Percentiles rank a stretch among this genome's conserved stretches.
Conservation (phyloP, 1,140 invertebrate species). For the Ditylenchus dipsaci region DNA sequence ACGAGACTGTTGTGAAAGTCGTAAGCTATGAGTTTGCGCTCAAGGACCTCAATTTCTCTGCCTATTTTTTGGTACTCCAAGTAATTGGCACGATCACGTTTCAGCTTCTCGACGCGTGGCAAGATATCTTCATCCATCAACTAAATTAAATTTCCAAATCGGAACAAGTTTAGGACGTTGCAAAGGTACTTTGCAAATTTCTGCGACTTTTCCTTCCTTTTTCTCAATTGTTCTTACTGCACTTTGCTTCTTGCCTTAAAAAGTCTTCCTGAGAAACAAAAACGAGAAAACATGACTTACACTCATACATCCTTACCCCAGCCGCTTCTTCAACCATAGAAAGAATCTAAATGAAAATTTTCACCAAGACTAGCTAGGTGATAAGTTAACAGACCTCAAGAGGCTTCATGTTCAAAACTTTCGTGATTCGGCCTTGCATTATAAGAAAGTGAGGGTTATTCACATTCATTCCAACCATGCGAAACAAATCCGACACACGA, state of each 20-base stretch:
- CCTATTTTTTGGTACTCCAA: conserved; percentile 81
- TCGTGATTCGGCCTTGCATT: conserved; percentile 98
- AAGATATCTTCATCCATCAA: conserved; percentile 80
- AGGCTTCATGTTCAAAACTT: conserved; percentile 98
- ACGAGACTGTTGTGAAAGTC: conserved; percentile 32
- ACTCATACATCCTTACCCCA: conserved; percentile 93
- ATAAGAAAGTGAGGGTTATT: conserved; percentile 98
- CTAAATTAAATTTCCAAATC: conserved; percentile 60
- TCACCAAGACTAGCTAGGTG: neutral
- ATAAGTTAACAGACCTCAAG: conserved; percentile 69
- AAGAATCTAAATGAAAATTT: conserved; percentile 68
- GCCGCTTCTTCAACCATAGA: conserved; percentile 98
- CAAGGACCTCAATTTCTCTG: conserved; percentile 78
- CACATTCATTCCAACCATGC: conserved; percentile 91
- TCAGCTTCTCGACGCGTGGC: conserved; percentile 78
- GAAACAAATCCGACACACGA: conserved; percentile 85
- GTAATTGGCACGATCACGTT: conserved; percentile 77
- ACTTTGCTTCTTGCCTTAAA: conserved; percentile 79
- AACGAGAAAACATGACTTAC: no score
- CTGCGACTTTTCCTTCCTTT: conserved; percentile 82
- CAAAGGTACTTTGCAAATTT: conserved; percentile 73
- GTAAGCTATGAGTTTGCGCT: conserved; percentile 47
- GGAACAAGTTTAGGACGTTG: neutral
- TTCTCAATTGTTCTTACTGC: conserved; percentile 84
- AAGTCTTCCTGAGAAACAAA: no score